Base-by-base conservation (phyloP, 2,113 vertebrate species). In the Delphinapterus leucas region DNA sequence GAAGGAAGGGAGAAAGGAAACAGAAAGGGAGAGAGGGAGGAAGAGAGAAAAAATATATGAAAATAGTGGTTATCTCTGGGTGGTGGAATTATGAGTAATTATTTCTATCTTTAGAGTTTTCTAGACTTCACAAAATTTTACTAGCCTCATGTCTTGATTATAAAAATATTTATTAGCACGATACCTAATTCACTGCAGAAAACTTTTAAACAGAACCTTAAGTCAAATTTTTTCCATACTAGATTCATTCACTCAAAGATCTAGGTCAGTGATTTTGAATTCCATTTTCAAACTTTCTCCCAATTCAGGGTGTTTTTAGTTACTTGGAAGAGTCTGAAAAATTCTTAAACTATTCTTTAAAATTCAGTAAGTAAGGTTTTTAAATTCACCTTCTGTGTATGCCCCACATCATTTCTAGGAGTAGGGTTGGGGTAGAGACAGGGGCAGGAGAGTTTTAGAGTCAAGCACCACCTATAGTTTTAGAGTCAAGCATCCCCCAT, bases 251-350 rank as follows among this genome's bases (percentile, higher is more conserved):
- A 87, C 14, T 87, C 55, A 84, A 92, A 95, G 65, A 76, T 90
- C 36, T 93, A 67, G 44, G 47, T 74, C 77, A 90, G 15, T 84
- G 60, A 97, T 77, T 88, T 95, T 81, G 41, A 90, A 65, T 79
- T 90, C 38, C 6, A 60, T 31, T 73, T 90, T 73, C 38, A 13
- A 95, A 44, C 38, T 86, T 58, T 73, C 55, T 93, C 36, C 49
- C 11, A 88, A 18, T 31, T 92, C 13, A 76, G 36, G 3, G 20
- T 95, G 41, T 76, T 96, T 89, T 74, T 49, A 87, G 80, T 92
- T 63, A 90, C 47, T 90, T 88, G 58, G 53, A 86, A 88, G 73
- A 89, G 70, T 63, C 5, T 79, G 20, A 3, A 71, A 83, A 93
- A 47, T 77, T 67, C 38, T 85, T 91, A 90, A 74, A 87, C 26